Evolutionary conservation across 2,888 invertebrate genomes (phyloP), one percentile per base, ranked within the genome.

Genomic region (Auanema freiburgensis): DNA sequence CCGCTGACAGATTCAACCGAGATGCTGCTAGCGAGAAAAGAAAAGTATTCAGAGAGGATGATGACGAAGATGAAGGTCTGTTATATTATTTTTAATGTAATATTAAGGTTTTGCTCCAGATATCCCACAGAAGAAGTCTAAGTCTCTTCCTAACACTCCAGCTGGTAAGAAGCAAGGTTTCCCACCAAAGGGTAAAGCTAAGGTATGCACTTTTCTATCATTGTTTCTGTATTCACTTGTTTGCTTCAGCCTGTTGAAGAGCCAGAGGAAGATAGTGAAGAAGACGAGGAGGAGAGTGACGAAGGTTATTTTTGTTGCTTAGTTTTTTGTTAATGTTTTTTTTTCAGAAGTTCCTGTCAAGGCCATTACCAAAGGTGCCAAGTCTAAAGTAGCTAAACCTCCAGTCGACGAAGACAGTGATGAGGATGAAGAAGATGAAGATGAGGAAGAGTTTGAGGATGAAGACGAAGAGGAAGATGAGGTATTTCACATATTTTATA

Each of bases 41-140:
- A 46, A 71, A 67, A 56, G 33, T 55, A 1, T 71, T 67, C 46
- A 64, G 55, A 4, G 67, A 66, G 40, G 71, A 74, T 21, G 74
- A 70, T 11, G 69, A 69, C 40, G 72, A 72, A 10, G 72, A 69
- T 46, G 69, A 72, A 6, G 60, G 55, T 12, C 65, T 61, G 21
- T 33, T 50, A 55, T n/a, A 46, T 55, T 59, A 14, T 46, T 40
- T 49, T 53, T 57, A 5, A 24, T 11, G 14, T 44, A 55, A 21
- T 42, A 23, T 40, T n/a, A 21, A 6, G 42, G 18, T 51, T 59
- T 51, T 49, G 46, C 42, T 43, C 56, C 10, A 46, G 25, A 16
- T 2, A 1, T 40, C 10, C 55, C 25, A n/a, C n/a, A 14, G 33
- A 55, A 46, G 18, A 67, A 61, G 50, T 12, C 52, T 16, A 55